These are phyloP conservation scores for Coilia nasus DNA, from an alignment of 2,797 vertebrate species.

Conservation along the genomic window DNA sequence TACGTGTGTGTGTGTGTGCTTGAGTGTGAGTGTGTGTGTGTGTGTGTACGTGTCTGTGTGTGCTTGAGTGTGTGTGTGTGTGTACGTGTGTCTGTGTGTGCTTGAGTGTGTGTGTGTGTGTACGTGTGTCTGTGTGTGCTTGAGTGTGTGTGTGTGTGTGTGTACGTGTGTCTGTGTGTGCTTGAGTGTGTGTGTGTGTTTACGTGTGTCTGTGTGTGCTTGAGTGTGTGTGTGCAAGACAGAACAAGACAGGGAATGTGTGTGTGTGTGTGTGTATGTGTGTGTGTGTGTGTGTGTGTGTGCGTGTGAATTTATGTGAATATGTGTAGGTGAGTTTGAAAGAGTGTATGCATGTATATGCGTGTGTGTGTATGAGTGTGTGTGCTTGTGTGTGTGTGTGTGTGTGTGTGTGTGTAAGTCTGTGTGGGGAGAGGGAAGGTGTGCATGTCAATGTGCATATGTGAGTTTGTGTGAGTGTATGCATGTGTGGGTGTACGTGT, in stretches of 20 bases:
- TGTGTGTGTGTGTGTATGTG: conserved; percentile 13
- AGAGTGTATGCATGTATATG: neutral
- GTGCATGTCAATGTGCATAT: no score
- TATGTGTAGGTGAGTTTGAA: no score
- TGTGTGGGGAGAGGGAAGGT: neutral
- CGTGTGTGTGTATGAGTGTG: neutral
- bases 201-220: neutral
- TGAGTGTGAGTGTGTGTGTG: no score
- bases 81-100: conserved; percentile 3
- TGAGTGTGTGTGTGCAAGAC: conserved; percentile 18
- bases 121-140: neutral
- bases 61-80: conserved; percentile 10
- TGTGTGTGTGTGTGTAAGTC: neutral
- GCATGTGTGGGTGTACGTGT: no score
- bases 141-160: no score
- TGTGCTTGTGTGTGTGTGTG: neutral
- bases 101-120: conserved; percentile 9
- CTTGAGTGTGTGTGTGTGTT: no score
- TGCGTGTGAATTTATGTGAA: no score
- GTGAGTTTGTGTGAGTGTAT: no score
- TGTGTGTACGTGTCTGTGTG: neutral
- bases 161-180: neutral
- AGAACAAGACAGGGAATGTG: no score
- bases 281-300: neutral
- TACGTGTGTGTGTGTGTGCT: neutral